Evolutionary conservation across 2,797 vertebrate genomes (phyloP).

Genomic region (Scolopax bukidnonensis): DNA sequence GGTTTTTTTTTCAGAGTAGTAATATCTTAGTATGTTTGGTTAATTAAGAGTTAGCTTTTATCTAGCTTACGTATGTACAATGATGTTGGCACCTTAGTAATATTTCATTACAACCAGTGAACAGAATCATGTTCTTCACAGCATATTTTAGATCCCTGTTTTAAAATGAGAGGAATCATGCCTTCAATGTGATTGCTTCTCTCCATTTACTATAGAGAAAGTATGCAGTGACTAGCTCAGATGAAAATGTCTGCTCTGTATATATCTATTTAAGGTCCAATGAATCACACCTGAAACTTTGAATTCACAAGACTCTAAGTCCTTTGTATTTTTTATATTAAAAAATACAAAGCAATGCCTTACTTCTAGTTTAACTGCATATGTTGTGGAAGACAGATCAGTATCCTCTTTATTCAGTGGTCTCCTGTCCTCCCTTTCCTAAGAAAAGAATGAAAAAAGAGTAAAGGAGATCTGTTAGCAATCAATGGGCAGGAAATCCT

Average conservation of each 20-base stretch:
- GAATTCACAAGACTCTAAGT: background rate
- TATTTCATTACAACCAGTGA: background rate
- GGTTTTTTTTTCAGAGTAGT: background rate
- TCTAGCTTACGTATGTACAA: background rate
- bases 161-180: background rate
- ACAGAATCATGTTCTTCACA: background rate
- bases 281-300: background rate
- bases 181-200: background rate
- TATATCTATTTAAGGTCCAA: background rate
- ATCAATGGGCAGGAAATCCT: background rate
- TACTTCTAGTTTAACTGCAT: background rate
- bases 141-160: background rate
- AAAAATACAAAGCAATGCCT: background rate
- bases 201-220: background rate
- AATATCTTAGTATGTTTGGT: background rate
- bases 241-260: conserved; percentile 6
- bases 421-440: background rate
- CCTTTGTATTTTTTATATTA: background rate
- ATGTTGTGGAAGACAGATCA: background rate
- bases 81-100: background rate
- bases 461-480: background rate
- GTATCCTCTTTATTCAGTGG: background rate
- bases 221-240: background rate
- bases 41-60: background rate
- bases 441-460: background rate